These are phyloP conservation scores for Ametastegia equiseti DNA, from an alignment of 2,888 invertebrate genomes.

Conservation along the genomic window DNA sequence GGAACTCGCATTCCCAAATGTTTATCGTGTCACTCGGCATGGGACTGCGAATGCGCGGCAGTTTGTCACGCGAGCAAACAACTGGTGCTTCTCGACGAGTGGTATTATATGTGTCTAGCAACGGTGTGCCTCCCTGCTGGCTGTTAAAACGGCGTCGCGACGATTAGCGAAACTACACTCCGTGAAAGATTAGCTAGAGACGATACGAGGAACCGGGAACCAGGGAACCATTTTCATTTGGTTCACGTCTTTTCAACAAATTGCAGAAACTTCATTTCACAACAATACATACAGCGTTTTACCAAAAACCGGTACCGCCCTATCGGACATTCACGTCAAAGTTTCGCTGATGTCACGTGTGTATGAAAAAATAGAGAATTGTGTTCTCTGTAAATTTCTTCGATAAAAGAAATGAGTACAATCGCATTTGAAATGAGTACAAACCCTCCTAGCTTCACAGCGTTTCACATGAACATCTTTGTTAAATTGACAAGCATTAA, in stretches of 20 bases:
- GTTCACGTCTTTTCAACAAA: no score
- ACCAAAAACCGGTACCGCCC: no score
- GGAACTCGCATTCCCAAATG: conserved; percentile 25
- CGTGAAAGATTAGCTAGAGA: background rate
- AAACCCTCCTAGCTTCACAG: no score
- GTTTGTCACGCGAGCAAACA: conserved; percentile 31
- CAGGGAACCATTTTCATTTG: background rate
- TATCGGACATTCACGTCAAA: no score
- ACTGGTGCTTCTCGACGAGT: conserved; percentile 19
- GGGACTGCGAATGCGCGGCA: background rate
- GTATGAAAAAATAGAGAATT: no score
- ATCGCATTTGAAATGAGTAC: background rate
- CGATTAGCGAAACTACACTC: conserved; percentile 1
- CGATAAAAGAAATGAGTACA: background rate
- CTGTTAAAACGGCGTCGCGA: background rate
- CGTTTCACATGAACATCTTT: no score
- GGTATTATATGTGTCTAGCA: conserved; percentile 1
- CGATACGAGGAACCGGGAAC: background rate
- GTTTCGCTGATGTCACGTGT: no score
- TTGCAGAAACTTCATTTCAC: no score
- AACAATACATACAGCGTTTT: no score
- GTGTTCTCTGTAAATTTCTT: no score
- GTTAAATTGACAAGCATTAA: no score
- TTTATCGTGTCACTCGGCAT: conserved; percentile 24
- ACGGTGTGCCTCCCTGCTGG: background rate